These are phyloP conservation scores for Hylaea fasciaria DNA, from an alignment of 2,888 invertebrate species.

Conservation along the genomic window DNA sequence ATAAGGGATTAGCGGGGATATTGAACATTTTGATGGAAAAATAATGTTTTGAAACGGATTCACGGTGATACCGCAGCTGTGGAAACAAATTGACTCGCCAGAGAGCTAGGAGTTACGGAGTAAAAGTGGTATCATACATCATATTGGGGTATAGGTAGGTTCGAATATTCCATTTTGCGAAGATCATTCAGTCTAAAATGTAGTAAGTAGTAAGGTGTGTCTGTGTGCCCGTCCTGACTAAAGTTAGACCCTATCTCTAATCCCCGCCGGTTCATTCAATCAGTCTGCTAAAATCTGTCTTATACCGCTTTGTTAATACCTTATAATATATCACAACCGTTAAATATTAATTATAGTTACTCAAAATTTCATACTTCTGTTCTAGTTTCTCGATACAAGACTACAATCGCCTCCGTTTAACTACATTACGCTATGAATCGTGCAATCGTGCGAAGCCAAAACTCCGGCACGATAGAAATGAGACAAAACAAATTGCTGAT, in stretches of 20 bases:
- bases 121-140: too few relatives aligned
- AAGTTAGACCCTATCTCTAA: too few relatives aligned
- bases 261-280: too few relatives aligned
- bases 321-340: too few relatives aligned
- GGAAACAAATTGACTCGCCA: conserved; percentile 11
- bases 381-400: neutral
- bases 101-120: neutral
- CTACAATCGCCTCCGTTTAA: conserved; percentile 1
- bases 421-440: conserved; percentile 19
- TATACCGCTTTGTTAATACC: too few relatives aligned
- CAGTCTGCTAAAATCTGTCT: too few relatives aligned
- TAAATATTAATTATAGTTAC: too few relatives aligned
- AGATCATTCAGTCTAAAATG: too few relatives aligned
- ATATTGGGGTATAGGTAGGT: too few relatives aligned
- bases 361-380: too few relatives aligned
- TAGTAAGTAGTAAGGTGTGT: too few relatives aligned
- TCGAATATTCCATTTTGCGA: neutral
- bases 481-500: conserved; percentile 47
- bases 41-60: conserved; percentile 13
- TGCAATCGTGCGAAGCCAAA: conserved; percentile 37
- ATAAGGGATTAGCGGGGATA: conserved; percentile 17
- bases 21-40: conserved; percentile 17
- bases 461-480: conserved; percentile 33
- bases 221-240: too few relatives aligned
- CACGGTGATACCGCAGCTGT: conserved; percentile 1